A percentile compares a stretch with the other conserved stretches of the same genome.
phyloP scores from a whole-genome alignment of 1,140 invertebrate species.

The Halyomorpha halys region DNA sequence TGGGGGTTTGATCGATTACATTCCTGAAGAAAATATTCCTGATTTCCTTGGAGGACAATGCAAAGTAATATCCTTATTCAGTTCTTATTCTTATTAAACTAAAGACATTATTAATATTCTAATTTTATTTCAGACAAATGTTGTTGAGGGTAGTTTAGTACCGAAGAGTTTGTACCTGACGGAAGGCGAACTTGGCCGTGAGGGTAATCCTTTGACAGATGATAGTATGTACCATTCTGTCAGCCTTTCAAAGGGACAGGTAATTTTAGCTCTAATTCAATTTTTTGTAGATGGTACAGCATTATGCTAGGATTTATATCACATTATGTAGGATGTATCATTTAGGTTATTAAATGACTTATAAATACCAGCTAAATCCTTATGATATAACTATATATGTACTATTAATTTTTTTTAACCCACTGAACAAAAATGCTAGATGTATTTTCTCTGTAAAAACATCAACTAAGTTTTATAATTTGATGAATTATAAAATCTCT shows the following conservation, averaged over 20 bases:
- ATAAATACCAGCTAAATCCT: too few species aligned
- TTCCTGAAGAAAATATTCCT: constrained; percentile 74
- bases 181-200: constrained; percentile 50
- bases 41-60: constrained; percentile 85
- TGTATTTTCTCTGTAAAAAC: too few species aligned
- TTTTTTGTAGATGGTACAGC: background rate
- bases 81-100: background rate
- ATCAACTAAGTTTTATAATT: too few species aligned
- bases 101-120: background rate
- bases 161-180: constrained; percentile 80
- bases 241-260: constrained; percentile 51
- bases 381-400: too few species aligned
- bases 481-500: too few species aligned
- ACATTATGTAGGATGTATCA: constrained; percentile 18
- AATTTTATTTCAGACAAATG: constrained; percentile 52
- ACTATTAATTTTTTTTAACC: too few species aligned
- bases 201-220: constrained; percentile 48
- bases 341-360: background rate
- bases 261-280: constrained; percentile 15
- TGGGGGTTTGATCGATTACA: constrained; percentile 76
- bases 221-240: constrained; percentile 64
- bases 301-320: too few species aligned
- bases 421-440: too few species aligned
- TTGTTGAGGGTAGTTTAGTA: constrained; percentile 77
- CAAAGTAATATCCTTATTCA: constrained; percentile 48